These are phyloP conservation scores for Drosophila subsilvestris DNA, from an alignment of 2,888 invertebrate species.

Conservation along the genomic window DNA sequence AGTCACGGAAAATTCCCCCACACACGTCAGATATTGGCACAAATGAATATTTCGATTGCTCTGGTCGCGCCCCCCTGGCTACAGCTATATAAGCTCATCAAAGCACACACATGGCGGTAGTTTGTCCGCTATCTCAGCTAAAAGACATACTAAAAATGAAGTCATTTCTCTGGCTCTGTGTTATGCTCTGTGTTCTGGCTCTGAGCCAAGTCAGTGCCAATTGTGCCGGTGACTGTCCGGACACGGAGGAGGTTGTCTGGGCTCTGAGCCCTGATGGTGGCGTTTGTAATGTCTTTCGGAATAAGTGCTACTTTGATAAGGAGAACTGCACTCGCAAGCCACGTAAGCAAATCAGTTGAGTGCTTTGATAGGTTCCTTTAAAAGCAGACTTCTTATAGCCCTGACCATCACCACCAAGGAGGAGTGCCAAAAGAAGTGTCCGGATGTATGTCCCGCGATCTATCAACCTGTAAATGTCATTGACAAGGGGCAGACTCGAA, in stretches of 20 bases:
- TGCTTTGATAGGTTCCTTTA: not conserved
- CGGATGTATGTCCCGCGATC: constrained; percentile 17
- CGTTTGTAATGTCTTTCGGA: constrained; percentile 57
- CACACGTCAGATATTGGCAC: constrained; percentile 8
- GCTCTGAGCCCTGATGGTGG: constrained; percentile 47
- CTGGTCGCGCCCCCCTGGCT: not conserved
- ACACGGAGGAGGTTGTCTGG: constrained; percentile 64
- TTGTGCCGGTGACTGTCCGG: constrained; percentile 53
- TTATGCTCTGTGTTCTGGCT: constrained; percentile 41
- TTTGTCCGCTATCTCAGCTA: not conserved
- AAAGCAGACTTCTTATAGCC: constrained; percentile 25
- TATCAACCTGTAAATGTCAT: constrained; percentile 42
- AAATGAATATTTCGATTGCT: constrained; percentile 8
- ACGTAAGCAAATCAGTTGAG: constrained; percentile 7
- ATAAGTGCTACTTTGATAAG: constrained; percentile 58
- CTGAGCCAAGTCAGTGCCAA: constrained; percentile 40
- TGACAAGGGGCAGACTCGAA: constrained; percentile 44
- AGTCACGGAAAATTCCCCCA: constrained; percentile 13
- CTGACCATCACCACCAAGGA: constrained; percentile 44
- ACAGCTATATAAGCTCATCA: constrained; percentile 32
- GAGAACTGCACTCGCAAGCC: constrained; percentile 57
- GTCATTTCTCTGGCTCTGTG: constrained; percentile 21
- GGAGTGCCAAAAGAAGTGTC: constrained; percentile 56
- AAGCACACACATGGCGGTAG: constrained; percentile 13
- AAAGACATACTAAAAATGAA: constrained; percentile 44